Conservation (phyloP, 2,797 vertebrate species). For the Diplodus puntazzo region DNA sequence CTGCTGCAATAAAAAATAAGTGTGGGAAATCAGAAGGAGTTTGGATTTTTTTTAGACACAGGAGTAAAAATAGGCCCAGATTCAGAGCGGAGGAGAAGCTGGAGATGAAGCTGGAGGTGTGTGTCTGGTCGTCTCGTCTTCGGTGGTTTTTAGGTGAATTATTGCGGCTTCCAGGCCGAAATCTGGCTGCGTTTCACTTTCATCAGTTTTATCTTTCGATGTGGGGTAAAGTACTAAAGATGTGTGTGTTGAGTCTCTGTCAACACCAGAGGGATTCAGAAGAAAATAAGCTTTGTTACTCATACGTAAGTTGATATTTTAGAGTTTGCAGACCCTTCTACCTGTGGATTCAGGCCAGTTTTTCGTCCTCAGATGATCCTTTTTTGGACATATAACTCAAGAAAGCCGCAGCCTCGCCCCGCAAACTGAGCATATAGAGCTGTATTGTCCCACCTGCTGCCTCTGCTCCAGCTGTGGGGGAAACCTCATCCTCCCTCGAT, state of each 20-base stretch:
- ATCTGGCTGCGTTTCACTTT: background rate
- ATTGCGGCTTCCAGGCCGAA: background rate
- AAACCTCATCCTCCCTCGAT: constrained; percentile 48
- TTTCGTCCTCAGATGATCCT: constrained; percentile 1
- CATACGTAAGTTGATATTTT: background rate
- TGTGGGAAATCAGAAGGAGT: constrained; percentile 57
- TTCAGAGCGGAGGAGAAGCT: constrained; percentile 60
- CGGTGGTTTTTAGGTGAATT: background rate
- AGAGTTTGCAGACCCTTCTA: background rate
- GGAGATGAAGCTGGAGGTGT: background rate
- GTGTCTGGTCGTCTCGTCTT: background rate
- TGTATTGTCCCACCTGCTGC: constrained; percentile 59
- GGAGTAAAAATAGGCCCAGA: constrained; percentile 22
- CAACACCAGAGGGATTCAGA: background rate
- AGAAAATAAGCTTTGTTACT: constrained; percentile 7
- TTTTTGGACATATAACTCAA: constrained; percentile 6
- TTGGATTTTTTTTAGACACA: constrained; percentile 15
- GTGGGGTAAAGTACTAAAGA: background rate
- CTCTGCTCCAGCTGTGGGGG: constrained; percentile 44
- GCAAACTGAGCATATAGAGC: constrained; percentile 7
- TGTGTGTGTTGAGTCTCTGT: background rate
- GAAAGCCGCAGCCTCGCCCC: background rate
- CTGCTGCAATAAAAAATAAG: constrained; percentile 1
- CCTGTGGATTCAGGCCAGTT: constrained; percentile 2
- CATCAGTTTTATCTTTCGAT: background rate